Conservation (phyloP, 2,797 vertebrate species). For the Manis pentadactyla region DNA sequence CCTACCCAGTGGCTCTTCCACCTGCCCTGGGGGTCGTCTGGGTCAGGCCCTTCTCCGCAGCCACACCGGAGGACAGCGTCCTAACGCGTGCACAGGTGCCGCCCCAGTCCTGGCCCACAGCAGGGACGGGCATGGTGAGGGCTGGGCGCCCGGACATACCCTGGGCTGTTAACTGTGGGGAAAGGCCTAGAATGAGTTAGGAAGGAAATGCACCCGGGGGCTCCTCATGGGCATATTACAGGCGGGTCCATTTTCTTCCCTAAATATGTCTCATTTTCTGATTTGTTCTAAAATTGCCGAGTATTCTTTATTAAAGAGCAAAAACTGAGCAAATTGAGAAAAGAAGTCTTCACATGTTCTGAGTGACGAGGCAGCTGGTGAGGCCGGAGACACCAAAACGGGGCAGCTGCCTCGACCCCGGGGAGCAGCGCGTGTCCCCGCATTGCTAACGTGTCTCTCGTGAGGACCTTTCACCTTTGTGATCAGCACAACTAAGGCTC, state of each 20-base stretch:
- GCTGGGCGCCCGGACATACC: no score
- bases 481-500: no score
- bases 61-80: no score
- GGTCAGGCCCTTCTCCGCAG: no score
- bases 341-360: fast-evolving
- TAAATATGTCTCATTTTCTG: not conserved
- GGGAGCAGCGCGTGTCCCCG: no score
- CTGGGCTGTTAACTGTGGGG: not conserved
- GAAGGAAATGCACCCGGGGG: fast-evolving
- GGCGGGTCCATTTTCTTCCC: no score
- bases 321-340: not conserved
- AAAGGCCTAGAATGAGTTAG: not conserved
- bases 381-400: not conserved
- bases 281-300: not conserved
- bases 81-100: no score
- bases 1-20: fast-evolving
- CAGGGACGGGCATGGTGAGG: no score
- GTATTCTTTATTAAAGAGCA: not conserved
- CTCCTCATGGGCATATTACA: fast-evolving
- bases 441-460: fast-evolving
- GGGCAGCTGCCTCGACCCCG: no score
- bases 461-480: fast-evolving
- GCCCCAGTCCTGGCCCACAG: no score
- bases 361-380: not conserved
- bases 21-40: not conserved